Evolutionary conservation across 1,140 invertebrate genomes (phyloP).

Genomic region (Heliconius hewitsoni): DNA sequence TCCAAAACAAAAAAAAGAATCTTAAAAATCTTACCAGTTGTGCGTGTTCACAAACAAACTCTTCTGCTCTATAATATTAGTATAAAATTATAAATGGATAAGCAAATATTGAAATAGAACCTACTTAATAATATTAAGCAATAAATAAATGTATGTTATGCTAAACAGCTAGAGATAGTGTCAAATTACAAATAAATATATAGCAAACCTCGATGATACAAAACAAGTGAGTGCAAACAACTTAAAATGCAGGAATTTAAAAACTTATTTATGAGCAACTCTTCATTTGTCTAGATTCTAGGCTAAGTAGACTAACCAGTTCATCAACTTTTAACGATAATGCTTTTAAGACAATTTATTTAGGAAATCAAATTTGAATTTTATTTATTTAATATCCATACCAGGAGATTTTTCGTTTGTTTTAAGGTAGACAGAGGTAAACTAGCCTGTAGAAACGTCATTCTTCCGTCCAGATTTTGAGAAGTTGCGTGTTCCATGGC

Average conservation of each 20-base stretch:
- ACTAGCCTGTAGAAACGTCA: too few relatives aligned
- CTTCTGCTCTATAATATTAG: too few relatives aligned
- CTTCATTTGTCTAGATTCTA: neutral
- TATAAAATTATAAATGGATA: too few relatives aligned
- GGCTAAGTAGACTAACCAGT: neutral
- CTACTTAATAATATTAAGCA: neutral
- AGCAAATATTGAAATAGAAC: neutral
- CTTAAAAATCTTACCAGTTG: too few relatives aligned
- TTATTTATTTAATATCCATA: neutral
- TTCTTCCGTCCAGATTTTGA: neutral
- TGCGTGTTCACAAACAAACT: too few relatives aligned
- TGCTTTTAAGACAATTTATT: neutral
- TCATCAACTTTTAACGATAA: neutral
- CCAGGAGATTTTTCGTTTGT: too few relatives aligned
- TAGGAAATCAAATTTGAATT: neutral
- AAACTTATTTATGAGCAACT: neutral
- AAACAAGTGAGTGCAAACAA: slow-evolving; percentile 7
- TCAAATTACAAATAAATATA: slow-evolving; percentile 5
- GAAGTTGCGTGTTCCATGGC: neutral
- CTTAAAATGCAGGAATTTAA: slow-evolving; percentile 14
- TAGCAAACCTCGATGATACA: neutral
- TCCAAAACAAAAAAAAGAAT: too few relatives aligned
- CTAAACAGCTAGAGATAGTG: neutral
- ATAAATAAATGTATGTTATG: neutral
- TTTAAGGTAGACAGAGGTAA: too few relatives aligned